phyloP scores from a whole-genome alignment of 2,113 vertebrate species.

The Labeo rohita region DNA sequence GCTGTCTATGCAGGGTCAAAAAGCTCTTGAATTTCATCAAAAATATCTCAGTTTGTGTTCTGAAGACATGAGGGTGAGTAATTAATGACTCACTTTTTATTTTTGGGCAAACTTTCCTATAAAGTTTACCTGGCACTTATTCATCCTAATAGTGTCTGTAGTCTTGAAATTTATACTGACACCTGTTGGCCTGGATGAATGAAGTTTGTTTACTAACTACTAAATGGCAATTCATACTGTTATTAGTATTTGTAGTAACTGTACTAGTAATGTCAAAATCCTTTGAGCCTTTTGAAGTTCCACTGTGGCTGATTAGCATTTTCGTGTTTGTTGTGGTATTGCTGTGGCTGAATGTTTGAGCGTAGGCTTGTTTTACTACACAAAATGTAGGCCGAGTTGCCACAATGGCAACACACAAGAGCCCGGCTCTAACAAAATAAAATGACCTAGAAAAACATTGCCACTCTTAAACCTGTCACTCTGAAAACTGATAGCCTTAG shows the following conservation, averaged over 20 bases:
- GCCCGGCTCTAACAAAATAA: not conserved
- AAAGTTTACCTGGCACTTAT: not conserved
- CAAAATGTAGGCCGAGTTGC: not conserved
- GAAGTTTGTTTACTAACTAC: not conserved
- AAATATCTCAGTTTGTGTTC: too few relatives aligned
- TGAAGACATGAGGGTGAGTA: too few relatives aligned
- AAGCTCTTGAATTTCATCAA: too few relatives aligned
- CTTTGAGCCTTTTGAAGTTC: not conserved
- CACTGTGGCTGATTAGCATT: not conserved
- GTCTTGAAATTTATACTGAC: not conserved
- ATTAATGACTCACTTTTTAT: too few relatives aligned
- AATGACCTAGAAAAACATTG: constrained; percentile 5
- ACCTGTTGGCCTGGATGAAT: constrained; percentile 1
- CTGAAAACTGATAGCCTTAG: constrained; percentile 28
- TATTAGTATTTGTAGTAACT: not conserved
- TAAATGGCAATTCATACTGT: not conserved
- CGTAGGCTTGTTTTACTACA: not conserved
- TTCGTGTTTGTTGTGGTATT: not conserved
- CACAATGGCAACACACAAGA: constrained; percentile 2
- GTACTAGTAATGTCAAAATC: too few relatives aligned
- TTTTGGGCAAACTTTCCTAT: too few relatives aligned
- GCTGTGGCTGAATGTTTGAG: not conserved
- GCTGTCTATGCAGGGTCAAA: too few relatives aligned
- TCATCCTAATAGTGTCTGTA: not conserved
- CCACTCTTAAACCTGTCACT: not conserved